Percentiles rank a stretch among this genome's conserved stretches.
Conservation (phyloP, 2,113 vertebrate genomes). For the Sardina pilchardus region DNA sequence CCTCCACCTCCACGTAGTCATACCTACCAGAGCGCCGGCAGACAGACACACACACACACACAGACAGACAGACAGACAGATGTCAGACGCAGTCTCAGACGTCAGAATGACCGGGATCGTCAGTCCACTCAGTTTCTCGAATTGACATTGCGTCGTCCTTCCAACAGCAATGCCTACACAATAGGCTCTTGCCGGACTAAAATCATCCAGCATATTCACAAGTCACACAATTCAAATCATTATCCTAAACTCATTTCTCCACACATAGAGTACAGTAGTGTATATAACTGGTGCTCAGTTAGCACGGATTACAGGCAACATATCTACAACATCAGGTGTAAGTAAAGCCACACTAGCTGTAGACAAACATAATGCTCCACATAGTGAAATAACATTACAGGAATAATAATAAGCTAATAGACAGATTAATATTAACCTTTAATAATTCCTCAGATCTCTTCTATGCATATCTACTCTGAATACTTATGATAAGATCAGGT, state of each 20-base stretch:
- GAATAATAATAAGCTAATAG: background rate
- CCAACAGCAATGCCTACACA: too few species aligned
- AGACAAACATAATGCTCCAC: background rate
- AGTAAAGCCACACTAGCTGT: background rate
- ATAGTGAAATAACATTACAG: background rate
- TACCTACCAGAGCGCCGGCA: conserved; percentile 73
- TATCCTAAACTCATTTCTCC: too few species aligned
- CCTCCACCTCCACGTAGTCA: conserved; percentile 96
- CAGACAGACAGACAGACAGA: background rate
- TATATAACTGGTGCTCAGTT: background rate
- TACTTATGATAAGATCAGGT: too few species aligned
- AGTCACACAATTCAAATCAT: background rate
- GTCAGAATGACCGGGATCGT: too few species aligned
- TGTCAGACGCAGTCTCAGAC: background rate
- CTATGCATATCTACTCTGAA: background rate
- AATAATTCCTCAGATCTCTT: background rate
- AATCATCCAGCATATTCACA: background rate
- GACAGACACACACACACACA: background rate
- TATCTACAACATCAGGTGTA: background rate
- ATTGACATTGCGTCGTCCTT: too few species aligned
- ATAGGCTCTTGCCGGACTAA: too few species aligned
- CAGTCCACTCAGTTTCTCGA: too few species aligned
- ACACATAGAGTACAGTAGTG: too few species aligned
- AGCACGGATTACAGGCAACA: background rate
- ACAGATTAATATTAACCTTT: background rate